A percentile compares a stretch with the other conserved stretches of the same genome.
phyloP scores from a whole-genome alignment of 2,888 invertebrate genomes.

The Megalurothrips usitatus region DNA sequence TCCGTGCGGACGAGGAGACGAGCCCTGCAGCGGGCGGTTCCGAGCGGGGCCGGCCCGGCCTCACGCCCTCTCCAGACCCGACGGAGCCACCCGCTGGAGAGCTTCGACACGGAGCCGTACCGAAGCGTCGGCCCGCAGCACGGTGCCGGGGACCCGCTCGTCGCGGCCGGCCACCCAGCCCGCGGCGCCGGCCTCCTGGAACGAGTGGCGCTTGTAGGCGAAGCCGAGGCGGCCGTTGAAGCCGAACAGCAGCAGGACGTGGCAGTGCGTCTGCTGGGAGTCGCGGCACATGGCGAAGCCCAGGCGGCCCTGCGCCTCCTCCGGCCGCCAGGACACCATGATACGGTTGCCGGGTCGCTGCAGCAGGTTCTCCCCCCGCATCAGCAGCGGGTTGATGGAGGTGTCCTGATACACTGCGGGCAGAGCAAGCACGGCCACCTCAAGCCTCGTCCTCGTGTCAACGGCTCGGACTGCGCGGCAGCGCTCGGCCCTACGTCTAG shows the following conservation, averaged over 20 bases:
- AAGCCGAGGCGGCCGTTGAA: slow-evolving; percentile 18
- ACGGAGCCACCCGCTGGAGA: no score
- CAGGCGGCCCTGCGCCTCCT: not conserved
- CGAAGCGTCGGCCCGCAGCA: not conserved
- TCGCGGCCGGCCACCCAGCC: slow-evolving; percentile 7
- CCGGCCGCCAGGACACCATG: not conserved
- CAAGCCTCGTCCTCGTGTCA: no score
- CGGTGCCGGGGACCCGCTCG: not conserved
- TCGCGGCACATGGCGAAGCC: slow-evolving; percentile 4
- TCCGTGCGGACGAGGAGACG: no score
- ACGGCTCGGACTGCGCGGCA: no score
- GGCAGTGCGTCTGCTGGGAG: not conserved
- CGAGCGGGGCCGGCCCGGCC: no score
- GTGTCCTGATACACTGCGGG: not conserved
- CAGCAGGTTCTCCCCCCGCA: slow-evolving; percentile 9
- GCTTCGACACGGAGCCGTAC: no score
- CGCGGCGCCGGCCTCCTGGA: slow-evolving; percentile 3
- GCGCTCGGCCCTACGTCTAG: not conserved
- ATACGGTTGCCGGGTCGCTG: not conserved
- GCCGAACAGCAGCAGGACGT: slow-evolving; percentile 15
- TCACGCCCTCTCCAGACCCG: no score
- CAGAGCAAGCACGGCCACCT: not conserved
- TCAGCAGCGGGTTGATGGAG: slow-evolving; percentile 15
- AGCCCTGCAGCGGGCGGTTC: no score
- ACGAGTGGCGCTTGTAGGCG: slow-evolving; percentile 12